Base-by-base conservation (phyloP, 2,888 invertebrate species). In the Xestia xanthographa region DNA sequence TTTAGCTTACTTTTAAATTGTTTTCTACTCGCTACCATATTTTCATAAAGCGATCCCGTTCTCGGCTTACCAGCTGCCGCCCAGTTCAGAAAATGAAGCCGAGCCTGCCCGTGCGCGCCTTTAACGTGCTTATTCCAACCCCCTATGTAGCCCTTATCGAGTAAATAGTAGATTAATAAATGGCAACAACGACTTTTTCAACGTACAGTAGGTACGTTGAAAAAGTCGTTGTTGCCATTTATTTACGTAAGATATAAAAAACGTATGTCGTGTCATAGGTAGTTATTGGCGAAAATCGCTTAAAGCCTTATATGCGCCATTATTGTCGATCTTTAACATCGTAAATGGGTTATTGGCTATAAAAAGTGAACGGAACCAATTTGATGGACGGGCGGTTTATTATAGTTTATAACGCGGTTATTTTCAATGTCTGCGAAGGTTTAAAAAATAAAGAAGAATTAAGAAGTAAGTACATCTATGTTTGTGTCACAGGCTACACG, bases 331-430 rank as follows among this genome's bases (percentile, higher is more conserved):
- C 58, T 76, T 68, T 69, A 53, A 58, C 65, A 53, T 79, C 68
- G 77, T 79, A 53, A 82, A 76, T 66, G 43, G 29, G 58, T 68
- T 68, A 79, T 66, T 53, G 68, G 50, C 82, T 65, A 34, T 79
- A 82, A 82, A 80, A 82, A 58, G 17, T 56, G 34, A 12, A 82
- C 34, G n/a, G 41, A 48, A 66, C 29, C 34, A 29, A 22, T 60
- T 73, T 66, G 50, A 65, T 66, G 8, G 43, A 29, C 9, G 8
- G 20, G 9, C n/a, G 34, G 2, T 63, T 73, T 79, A 73, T 29
- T 60, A 41, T 43, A 41, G 63, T 50, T 50, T 22, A 26, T 26
- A n/a, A 53, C 26, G 2, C n/a, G n/a, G n/a, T 45, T 66, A 4
- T 68, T 56, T 17, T 29, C 26, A 22, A 79, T 22, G 34, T 34